Conservation (phyloP, 2,888 invertebrate species). For the Epirrhoe tristata region DNA sequence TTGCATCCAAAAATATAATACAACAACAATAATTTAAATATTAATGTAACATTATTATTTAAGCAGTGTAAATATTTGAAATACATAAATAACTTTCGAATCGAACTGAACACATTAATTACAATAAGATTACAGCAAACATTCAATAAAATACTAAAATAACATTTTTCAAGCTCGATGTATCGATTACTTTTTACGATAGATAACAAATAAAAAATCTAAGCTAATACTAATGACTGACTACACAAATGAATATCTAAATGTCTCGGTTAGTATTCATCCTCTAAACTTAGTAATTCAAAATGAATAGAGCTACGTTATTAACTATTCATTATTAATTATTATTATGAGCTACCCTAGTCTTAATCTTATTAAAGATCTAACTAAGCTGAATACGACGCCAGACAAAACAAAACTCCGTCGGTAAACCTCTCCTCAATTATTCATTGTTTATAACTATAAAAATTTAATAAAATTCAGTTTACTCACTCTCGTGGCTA, state of each 20-base stretch:
- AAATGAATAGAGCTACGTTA: slow-evolving; percentile 65
- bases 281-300: slow-evolving; percentile 84
- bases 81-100: slow-evolving; percentile 77
- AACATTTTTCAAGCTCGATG: slow-evolving; percentile 82
- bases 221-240: slow-evolving; percentile 72
- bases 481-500: slow-evolving; percentile 44
- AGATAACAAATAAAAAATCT: slow-evolving; percentile 65
- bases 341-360: slow-evolving; percentile 49
- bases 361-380: slow-evolving; percentile 64
- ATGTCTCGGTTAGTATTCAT: slow-evolving; percentile 73
- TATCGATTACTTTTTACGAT: slow-evolving; percentile 68
- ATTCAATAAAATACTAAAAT: slow-evolving; percentile 78
- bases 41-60: slow-evolving; percentile 80
- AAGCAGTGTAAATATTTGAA: slow-evolving; percentile 83
- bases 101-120: slow-evolving; percentile 67
- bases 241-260: slow-evolving; percentile 77
- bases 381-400: slow-evolving; percentile 65
- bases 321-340: slow-evolving; percentile 63
- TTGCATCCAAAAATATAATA: slow-evolving; percentile 82
- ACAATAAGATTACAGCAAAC: slow-evolving; percentile 76
- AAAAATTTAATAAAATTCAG: slow-evolving; percentile 48
- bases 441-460: slow-evolving; percentile 50
- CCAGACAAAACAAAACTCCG: slow-evolving; percentile 20
- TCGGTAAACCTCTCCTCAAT: slow-evolving; percentile 38
- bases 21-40: slow-evolving; percentile 80